Conservation (phyloP, 2,888 invertebrate genomes). For the Pseudococcus viburni region DNA sequence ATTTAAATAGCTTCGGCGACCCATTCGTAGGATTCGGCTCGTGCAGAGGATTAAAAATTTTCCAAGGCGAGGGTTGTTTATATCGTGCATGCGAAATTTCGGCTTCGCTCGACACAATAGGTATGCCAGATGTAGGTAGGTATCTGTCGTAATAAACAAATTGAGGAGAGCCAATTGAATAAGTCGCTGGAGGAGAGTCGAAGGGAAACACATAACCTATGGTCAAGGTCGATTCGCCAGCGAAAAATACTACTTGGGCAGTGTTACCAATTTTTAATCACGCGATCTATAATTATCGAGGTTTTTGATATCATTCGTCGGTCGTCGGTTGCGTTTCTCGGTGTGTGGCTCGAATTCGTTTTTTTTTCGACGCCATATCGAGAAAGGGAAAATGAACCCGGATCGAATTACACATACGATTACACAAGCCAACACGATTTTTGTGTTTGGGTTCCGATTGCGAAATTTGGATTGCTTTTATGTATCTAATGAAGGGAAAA, state of each 20-base stretch:
- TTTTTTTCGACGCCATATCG: neutral
- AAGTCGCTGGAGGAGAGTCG: neutral
- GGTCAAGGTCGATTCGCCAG: constrained; percentile 59
- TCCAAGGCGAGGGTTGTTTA: neutral
- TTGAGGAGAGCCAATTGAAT: constrained; percentile 33
- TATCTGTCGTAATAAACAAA: constrained; percentile 41
- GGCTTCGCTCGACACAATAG: neutral
- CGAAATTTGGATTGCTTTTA: too few species aligned
- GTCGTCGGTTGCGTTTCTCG: neutral
- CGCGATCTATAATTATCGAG: constrained; percentile 24
- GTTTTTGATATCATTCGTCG: constrained; percentile 1
- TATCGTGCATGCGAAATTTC: neutral
- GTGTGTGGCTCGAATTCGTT: neutral
- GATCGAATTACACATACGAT: neutral
- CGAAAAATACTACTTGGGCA: neutral
- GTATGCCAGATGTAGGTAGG: neutral
- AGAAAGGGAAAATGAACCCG: neutral
- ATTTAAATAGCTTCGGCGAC: neutral
- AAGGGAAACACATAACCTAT: constrained; percentile 51
- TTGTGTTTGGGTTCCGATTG: too few species aligned
- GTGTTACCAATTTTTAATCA: constrained; percentile 38
- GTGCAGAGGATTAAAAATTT: neutral
- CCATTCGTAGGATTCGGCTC: neutral
- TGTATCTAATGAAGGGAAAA: too few species aligned
- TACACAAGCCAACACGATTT: too few species aligned